Percentiles rank a stretch among this genome's conserved stretches.
Evolutionary conservation across 2,797 vertebrate species (phyloP).

Genomic region (Buceros bicornis): DNA sequence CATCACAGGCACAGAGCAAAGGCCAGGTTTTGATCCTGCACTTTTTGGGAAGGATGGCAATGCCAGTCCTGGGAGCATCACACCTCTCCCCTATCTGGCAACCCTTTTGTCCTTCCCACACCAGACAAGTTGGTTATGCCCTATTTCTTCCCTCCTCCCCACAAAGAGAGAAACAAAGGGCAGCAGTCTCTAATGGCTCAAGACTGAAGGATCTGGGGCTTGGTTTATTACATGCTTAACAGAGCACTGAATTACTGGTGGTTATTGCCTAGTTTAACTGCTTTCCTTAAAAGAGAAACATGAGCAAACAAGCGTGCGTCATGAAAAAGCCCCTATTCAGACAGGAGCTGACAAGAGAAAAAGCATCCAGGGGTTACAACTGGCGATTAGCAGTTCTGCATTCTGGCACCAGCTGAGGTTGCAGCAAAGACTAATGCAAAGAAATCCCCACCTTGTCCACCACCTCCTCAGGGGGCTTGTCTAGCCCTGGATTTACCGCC

Average conservation of each 20-base stretch:
- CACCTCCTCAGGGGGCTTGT: not conserved
- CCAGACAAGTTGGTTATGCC: not conserved
- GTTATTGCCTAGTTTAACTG: slow-evolving; percentile 49
- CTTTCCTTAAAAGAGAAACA: slow-evolving; percentile 61
- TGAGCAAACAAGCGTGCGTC: slow-evolving; percentile 56
- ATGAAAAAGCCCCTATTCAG: slow-evolving; percentile 57
- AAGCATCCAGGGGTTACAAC: not conserved
- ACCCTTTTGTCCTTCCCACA: not conserved
- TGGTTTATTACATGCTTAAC: slow-evolving; percentile 65
- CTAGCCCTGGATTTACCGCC: slow-evolving; percentile 37
- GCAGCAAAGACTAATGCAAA: slow-evolving; percentile 13
- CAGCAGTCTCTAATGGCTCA: not conserved
- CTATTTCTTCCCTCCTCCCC: not conserved
- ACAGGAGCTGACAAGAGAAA: slow-evolving; percentile 59
- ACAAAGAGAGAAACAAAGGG: slow-evolving; percentile 22
- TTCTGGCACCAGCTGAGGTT: not conserved
- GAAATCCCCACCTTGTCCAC: slow-evolving; percentile 10
- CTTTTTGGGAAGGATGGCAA: not conserved
- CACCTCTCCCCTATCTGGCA: not conserved
- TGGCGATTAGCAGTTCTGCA: not conserved
- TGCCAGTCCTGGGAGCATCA: not conserved
- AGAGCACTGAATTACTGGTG: slow-evolving; percentile 58
- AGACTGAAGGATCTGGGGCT: not conserved
- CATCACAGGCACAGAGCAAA: not conserved
- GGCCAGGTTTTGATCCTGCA: not conserved